Evolutionary conservation across 2,888 invertebrate genomes (phyloP).

Genomic region (Scelioninae gen. 2): DNA sequence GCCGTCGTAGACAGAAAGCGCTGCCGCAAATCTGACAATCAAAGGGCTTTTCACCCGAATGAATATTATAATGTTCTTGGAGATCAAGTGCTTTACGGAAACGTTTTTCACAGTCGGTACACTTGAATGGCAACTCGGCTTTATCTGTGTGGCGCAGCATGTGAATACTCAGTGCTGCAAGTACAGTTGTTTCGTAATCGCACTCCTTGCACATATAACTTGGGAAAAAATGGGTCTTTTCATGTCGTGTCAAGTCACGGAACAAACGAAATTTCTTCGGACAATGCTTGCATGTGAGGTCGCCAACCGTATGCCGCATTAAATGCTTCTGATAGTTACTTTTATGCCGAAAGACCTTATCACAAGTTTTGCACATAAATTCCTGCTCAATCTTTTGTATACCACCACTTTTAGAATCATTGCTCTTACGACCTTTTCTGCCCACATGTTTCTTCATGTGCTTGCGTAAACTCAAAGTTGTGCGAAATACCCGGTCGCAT

Average conservation of each 20-base stretch:
- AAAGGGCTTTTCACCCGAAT: conserved; percentile 73
- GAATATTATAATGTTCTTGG: conserved; percentile 73
- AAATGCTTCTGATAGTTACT: conserved; percentile 73
- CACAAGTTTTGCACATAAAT: conserved; percentile 70
- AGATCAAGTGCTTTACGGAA: conserved; percentile 72
- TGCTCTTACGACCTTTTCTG: conserved; percentile 64
- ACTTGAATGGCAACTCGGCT: conserved; percentile 70
- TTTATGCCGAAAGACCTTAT: conserved; percentile 71
- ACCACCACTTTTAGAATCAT: conserved; percentile 56
- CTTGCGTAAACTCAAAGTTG: conserved; percentile 66
- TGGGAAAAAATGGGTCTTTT: conserved; percentile 73
- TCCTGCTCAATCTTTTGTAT: conserved; percentile 59
- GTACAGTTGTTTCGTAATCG: conserved; percentile 73
- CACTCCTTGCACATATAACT: conserved; percentile 73
- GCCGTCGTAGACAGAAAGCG: conserved; percentile 70
- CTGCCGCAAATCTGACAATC: conserved; percentile 69
- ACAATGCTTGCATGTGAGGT: conserved; percentile 72
- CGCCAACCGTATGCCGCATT: conserved; percentile 69
- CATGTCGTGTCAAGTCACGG: conserved; percentile 72
- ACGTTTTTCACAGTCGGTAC: conserved; percentile 72
- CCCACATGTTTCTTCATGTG: conserved; percentile 70
- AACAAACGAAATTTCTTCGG: conserved; percentile 72
- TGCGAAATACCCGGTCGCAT: conserved; percentile 69
- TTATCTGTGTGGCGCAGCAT: conserved; percentile 71
- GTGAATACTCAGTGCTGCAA: conserved; percentile 71